Conservation (phyloP, 2,113 vertebrate species). For the Bos indicus region DNA sequence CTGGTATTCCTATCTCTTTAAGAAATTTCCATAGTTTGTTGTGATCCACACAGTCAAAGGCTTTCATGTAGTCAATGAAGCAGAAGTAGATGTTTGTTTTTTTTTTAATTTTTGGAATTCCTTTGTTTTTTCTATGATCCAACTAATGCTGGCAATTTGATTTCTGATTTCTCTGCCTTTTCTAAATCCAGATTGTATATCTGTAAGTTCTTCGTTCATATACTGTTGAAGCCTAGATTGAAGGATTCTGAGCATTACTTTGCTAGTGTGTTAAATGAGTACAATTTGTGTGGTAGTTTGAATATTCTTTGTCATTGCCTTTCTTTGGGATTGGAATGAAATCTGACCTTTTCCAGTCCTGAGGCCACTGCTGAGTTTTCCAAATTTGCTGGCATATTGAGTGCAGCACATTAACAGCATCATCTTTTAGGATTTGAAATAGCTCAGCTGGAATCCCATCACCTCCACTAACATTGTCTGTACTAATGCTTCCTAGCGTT, state of each 20-base stretch:
- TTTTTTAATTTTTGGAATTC: not conserved
- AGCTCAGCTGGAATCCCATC: not conserved
- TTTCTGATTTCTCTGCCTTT: not conserved
- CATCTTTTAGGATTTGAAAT: not conserved
- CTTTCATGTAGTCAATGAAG: not conserved
- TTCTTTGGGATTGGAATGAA: not conserved
- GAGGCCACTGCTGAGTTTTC: not conserved
- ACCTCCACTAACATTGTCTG: not conserved
- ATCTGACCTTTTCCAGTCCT: not conserved
- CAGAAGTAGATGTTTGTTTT: not conserved
- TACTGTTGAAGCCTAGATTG: not conserved
- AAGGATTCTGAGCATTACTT: not conserved
- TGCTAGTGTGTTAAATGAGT: not conserved
- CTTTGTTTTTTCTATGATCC: not conserved
- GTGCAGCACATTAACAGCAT: not conserved
- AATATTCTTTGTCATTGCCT: not conserved
- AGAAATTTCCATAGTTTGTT: not conserved
- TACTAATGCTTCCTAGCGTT: not conserved
- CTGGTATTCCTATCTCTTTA: not conserved
- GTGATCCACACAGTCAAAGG: not conserved
- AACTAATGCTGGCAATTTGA: not conserved
- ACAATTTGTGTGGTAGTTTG: not conserved
- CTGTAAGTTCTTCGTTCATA: not conserved
- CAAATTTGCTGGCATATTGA: not conserved
- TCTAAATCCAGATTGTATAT: not conserved